These are phyloP conservation scores for Acanthoscelides obtectus DNA, from an alignment of 2,888 invertebrate genomes.

Conservation along the genomic window DNA sequence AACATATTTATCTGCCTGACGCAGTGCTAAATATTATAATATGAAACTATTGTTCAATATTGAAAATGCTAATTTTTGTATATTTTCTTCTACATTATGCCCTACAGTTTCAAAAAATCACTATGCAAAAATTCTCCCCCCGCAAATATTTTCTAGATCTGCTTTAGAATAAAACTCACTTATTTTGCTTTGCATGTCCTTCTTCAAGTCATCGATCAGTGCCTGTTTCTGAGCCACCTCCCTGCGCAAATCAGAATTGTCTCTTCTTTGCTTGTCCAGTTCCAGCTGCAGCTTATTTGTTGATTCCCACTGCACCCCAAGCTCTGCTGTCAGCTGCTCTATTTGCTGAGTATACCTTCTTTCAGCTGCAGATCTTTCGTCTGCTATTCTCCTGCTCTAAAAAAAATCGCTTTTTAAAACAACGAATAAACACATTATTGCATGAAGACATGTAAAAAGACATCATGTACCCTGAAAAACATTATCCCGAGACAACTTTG, in stretches of 20 bases:
- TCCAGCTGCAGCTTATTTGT: conserved; percentile 73
- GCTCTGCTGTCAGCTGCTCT: conserved; percentile 74
- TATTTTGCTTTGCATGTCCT: conserved; percentile 73
- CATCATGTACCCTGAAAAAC: background rate
- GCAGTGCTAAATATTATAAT: too few species aligned
- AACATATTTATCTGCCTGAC: too few species aligned
- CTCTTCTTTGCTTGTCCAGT: conserved; percentile 71
- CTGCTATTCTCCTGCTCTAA: conserved; percentile 57
- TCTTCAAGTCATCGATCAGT: conserved; percentile 72
- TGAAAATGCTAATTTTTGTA: too few species aligned
- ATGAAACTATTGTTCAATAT: too few species aligned
- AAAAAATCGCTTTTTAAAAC: conserved; percentile 5
- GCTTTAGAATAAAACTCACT: too few species aligned
- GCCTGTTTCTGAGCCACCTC: conserved; percentile 71
- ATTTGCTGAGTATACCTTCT: conserved; percentile 67
- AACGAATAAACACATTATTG: background rate
- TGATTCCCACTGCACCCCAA: conserved; percentile 76
- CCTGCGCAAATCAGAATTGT: conserved; percentile 71
- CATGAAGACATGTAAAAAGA: background rate
- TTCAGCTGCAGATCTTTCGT: conserved; percentile 69
- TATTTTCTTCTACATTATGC: too few species aligned
- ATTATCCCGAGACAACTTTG: background rate
- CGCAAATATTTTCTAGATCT: too few species aligned
- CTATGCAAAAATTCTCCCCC: too few species aligned
- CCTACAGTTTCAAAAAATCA: too few species aligned